These are phyloP conservation scores for Erpetoichthys calabaricus DNA, from an alignment of 2,797 vertebrate genomes.

Conservation along the genomic window DNA sequence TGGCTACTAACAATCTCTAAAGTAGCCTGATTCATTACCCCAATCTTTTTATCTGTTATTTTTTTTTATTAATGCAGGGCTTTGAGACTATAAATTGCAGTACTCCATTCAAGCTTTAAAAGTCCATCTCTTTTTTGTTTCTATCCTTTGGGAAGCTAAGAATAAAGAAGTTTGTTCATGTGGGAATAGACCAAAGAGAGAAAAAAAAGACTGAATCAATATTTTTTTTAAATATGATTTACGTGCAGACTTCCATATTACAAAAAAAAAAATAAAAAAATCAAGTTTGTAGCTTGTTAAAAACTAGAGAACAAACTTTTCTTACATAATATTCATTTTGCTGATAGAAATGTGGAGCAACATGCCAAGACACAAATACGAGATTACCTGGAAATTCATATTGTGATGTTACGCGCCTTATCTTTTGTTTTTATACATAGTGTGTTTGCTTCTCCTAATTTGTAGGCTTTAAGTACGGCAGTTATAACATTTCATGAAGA, in stretches of 20 bases:
- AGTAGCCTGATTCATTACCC: slow-evolving; percentile 34
- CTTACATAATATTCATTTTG: no score
- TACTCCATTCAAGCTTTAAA: slow-evolving; percentile 45
- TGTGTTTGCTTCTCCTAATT: no score
- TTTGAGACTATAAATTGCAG: slow-evolving; percentile 27
- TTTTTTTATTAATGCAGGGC: slow-evolving; percentile 44
- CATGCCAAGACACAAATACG: no score
- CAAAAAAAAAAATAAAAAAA: slow-evolving; percentile 41
- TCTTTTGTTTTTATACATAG: no score
- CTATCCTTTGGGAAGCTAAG: slow-evolving; percentile 38
- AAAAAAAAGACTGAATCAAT: slow-evolving; percentile 42
- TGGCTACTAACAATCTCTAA: slow-evolving; percentile 21
- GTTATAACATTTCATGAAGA: no score
- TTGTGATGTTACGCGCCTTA: no score
- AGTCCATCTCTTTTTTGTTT: slow-evolving; percentile 52
- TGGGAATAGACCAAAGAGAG: slow-evolving; percentile 36
- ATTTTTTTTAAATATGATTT: slow-evolving; percentile 50
- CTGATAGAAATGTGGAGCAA: no score
- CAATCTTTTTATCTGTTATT: slow-evolving; percentile 28
- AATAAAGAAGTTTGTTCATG: slow-evolving; percentile 41
- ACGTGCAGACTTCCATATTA: slow-evolving; percentile 50
- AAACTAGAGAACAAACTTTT: no score
- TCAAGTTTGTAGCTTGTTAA: no score
- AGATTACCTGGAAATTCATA: no score
- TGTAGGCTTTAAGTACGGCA: no score